Base-by-base conservation (phyloP, 2,888 invertebrate genomes). In the Lasiommata megera region DNA sequence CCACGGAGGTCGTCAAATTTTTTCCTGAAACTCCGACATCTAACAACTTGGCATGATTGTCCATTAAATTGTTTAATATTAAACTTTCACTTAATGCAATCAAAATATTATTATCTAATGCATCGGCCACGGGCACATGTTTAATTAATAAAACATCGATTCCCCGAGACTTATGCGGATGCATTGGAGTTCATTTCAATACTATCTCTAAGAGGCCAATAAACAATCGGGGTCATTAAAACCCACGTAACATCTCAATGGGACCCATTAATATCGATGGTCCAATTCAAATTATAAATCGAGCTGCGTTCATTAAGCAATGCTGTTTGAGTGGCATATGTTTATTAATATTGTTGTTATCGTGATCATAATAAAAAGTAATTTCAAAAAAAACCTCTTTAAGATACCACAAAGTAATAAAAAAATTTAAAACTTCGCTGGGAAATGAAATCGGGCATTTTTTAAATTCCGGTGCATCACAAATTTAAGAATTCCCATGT, bases 171-270 rank as follows among this genome's bases (percentile, higher is more conserved):
- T 40, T 52, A 52, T 41, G 31, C 29, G 11, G 31, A 17, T 9
- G 29, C 2, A 17, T 18, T 14, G 5, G 41, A 46, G 52, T 43
- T 53, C 41, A 56, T 60, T 53, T 56, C 48, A 53, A 28, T 23
- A 44, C 43, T 48, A 56, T 56, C 56, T 23, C 29, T 48, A 46
- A 47, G 40, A 31, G 40, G 14, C 46, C 17, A 51, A 60, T 58
- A 60, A 60, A 60, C 60, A 60, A 57, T 60, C 38, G 18, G 38
- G 54, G 16, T 46, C 60, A 57, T 60, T 57, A 57, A 53, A 57
- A 46, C 60, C 60, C 60, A 58, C 52, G 57, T 55, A 41, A 60
- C 60, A 61, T 58, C 60, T 60, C 60, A 60, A 61, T 63, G 54
- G 36, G 54, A 14, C 7, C 56, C 57, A 63, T 65, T 63, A 63